These are phyloP conservation scores for Nasonia longicornis DNA, from an alignment of 1,140 invertebrate species.

Conservation along the genomic window DNA sequence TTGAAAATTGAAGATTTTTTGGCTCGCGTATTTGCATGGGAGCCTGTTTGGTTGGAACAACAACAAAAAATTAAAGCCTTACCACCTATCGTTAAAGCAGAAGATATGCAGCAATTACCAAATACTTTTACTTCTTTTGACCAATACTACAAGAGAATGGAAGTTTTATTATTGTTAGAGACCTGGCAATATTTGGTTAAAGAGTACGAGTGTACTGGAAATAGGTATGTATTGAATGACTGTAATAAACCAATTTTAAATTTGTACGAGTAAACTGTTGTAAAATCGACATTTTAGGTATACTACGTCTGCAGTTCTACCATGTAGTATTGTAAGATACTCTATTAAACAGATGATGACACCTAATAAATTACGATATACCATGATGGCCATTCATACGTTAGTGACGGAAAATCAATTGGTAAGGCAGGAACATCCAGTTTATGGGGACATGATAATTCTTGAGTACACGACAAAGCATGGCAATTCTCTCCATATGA, in stretches of 20 bases:
- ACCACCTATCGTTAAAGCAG: constrained; percentile 51
- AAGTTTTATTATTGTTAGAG: constrained; percentile 55
- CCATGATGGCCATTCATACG: constrained; percentile 51
- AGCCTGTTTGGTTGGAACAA: constrained; percentile 58
- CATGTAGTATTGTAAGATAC: constrained; percentile 50
- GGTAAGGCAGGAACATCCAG: constrained; percentile 45
- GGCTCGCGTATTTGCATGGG: constrained; percentile 55
- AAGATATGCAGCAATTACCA: constrained; percentile 45
- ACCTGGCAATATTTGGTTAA: constrained; percentile 55
- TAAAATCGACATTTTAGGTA: constrained; percentile 28
- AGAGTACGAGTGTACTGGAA: constrained; percentile 49
- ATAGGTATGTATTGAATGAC: constrained; percentile 35
- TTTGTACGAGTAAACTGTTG: neutral
- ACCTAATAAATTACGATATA: constrained; percentile 44
- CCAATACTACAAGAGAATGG: constrained; percentile 55
- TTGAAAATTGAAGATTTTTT: constrained; percentile 56
- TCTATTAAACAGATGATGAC: constrained; percentile 48
- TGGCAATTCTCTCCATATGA: constrained; percentile 28
- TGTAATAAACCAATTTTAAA: neutral
- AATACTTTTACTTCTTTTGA: constrained; percentile 52
- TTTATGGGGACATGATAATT: constrained; percentile 55
- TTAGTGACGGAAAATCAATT: constrained; percentile 49
- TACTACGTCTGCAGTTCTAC: constrained; percentile 44
- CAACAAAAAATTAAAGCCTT: constrained; percentile 48
- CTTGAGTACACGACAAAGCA: constrained; percentile 50